Conservation (phyloP, 2,113 vertebrate genomes). For the Neofelis nebulosa region DNA sequence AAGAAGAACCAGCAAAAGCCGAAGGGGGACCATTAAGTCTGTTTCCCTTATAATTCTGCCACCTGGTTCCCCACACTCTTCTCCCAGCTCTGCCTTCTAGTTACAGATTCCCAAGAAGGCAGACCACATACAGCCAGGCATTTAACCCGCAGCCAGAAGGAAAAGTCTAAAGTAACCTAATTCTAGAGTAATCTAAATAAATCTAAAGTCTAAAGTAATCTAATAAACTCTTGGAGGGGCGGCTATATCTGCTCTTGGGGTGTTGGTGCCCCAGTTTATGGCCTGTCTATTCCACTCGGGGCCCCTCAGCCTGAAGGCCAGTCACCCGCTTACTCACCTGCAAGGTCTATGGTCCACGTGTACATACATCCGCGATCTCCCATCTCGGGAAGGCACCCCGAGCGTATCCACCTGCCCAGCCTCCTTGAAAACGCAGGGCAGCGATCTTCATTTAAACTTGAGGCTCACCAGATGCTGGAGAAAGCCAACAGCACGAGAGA, state of each 20-base stretch:
- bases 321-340: background rate
- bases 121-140: background rate
- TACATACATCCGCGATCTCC: too few relatives aligned
- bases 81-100: background rate
- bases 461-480: background rate
- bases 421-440: background rate
- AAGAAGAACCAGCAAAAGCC: background rate
- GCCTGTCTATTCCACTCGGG: background rate
- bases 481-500: background rate
- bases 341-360: background rate
- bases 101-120: background rate
- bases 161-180: background rate
- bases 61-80: background rate
- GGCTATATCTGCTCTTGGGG: background rate
- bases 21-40: background rate
- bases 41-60: background rate
- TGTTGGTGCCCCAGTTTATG: background rate
- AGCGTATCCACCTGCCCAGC: background rate
- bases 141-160: background rate
- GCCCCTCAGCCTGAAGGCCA: background rate
- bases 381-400: background rate
- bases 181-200: background rate
- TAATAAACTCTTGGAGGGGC: background rate
- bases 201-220: background rate
- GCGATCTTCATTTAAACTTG: background rate